Percentiles rank a stretch among this genome's conserved stretches.
Conservation (phyloP, 2,888 invertebrate species). For the Belgica antarctica region DNA sequence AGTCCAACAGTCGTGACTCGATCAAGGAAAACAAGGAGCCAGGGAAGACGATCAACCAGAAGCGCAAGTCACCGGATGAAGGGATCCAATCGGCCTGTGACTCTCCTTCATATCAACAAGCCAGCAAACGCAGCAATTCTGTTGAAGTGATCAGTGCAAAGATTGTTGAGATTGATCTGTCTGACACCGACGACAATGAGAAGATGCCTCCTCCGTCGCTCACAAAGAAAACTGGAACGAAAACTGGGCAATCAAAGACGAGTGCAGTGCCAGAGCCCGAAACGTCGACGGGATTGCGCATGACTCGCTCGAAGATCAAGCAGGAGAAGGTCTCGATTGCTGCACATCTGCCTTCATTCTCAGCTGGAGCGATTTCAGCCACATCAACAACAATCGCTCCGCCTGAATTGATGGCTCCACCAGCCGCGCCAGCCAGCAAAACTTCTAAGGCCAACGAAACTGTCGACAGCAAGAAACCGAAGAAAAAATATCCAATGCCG, state of each 20-base stretch:
- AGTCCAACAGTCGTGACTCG: slow-evolving; percentile 18
- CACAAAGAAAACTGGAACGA: neutral
- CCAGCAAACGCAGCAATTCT: neutral
- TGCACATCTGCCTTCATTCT: neutral
- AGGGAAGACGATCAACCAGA: neutral
- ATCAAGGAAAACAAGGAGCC: slow-evolving; percentile 22
- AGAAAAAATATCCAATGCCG: slow-evolving; percentile 24
- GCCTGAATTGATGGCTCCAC: too few species aligned
- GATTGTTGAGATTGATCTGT: slow-evolving; percentile 19
- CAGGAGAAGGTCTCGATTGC: slow-evolving; percentile 28
- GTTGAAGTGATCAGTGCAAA: slow-evolving; percentile 31
- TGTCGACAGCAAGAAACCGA: neutral
- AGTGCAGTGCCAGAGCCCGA: neutral
- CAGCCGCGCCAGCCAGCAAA: neutral
- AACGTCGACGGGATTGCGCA: neutral
- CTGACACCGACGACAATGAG: neutral
- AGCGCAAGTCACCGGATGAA: neutral
- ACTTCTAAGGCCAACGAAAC: neutral
- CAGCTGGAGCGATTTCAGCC: too few species aligned
- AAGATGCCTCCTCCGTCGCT: slow-evolving; percentile 33
- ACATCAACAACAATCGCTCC: too few species aligned
- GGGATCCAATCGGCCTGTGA: slow-evolving; percentile 10
- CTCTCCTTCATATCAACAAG: neutral
- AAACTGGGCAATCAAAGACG: neutral
- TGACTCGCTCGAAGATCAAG: slow-evolving; percentile 39